Percentiles rank a stretch among this genome's conserved stretches.
phyloP scores from a whole-genome alignment of 2,797 vertebrate species.

The Novumbra hubbsi region DNA sequence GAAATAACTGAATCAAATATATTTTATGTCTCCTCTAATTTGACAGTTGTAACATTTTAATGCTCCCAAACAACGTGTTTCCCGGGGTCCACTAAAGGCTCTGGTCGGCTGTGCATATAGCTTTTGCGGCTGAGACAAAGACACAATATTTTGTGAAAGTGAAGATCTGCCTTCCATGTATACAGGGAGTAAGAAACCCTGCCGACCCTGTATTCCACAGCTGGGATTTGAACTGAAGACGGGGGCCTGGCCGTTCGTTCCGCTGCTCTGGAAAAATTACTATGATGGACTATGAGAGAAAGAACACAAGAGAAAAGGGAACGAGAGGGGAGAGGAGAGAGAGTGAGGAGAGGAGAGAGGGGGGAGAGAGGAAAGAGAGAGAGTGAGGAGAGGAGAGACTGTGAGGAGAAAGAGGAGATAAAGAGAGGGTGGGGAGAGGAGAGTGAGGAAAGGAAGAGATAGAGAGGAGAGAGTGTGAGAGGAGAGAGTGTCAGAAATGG shows the following conservation, averaged over 20 bases:
- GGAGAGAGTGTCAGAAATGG: constrained; percentile 27
- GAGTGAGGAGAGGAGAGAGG: constrained; percentile 14
- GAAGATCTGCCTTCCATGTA: constrained; percentile 12
- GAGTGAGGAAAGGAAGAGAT: constrained; percentile 9
- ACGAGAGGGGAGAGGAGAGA: constrained; percentile 47
- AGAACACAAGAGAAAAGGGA: not conserved
- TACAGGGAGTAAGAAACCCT: constrained; percentile 41
- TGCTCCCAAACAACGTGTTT: not conserved
- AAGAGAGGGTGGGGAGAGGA: no score
- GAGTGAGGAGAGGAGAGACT: constrained; percentile 18
- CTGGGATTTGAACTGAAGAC: constrained; percentile 55
- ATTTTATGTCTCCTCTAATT: no score
- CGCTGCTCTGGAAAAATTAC: constrained; percentile 57
- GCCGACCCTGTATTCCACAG: constrained; percentile 42
- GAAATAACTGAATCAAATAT: no score
- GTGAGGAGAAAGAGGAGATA: constrained; percentile 48
- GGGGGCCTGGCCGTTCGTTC: constrained; percentile 49
- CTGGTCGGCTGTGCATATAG: not conserved
- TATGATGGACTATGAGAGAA: constrained; percentile 65
- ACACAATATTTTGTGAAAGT: constrained; percentile 17
- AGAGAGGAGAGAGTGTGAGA: constrained; percentile 9
- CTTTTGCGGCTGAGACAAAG: not conserved
- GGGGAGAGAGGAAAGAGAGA: constrained; percentile 4
- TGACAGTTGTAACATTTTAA: no score
- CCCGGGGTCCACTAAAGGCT: not conserved